Base-by-base conservation (phyloP, 2,797 vertebrate species). In the Botia kubotai region DNA sequence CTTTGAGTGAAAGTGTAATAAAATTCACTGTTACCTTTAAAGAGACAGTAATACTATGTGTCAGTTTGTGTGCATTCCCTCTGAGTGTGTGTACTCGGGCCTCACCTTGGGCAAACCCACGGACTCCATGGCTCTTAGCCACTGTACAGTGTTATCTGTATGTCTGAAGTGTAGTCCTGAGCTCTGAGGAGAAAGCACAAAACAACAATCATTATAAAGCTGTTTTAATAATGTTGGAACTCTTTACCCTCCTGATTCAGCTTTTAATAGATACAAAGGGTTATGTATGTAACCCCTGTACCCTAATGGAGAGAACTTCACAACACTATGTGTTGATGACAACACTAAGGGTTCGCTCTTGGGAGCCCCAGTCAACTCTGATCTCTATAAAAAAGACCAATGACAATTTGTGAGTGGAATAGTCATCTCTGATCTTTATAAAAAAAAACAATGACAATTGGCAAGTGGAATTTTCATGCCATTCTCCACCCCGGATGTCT, bases 61-160 rank as follows among this genome's bases (percentile, higher is more conserved):
- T 60, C 19, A 33, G 26, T 69, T 57, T 63, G 33, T 33, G 33
- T 33, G 33, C 46, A 36, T 33, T 33, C 33, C 33, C 2, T 1
- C 3, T 33, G 23, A 63, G 2, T 52, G 63, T 46, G 23, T 53
- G 43, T 67, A n/a, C 14, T 26, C 23, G 63, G 7, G 17, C 14
- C 84, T 91, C 93, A 99, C 97, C 96, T 98, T 99, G 62, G 98
- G 98, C 50, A 99, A 93, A 48, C 98, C 98, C 52, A 98, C 96
- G 0, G 97, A 97, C 88, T 99, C 98, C 97, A 99, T 99, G 5
- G 97, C 98, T 89, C 97, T 93, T 83, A 99, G 91, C 97, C 98
- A 99, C 90, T 99, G 97, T 62, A 99, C 98, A 0, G 97, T 99
- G 89, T 99, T 99, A 90, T 99, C 97, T 0, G 97, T 99, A 89